These are phyloP conservation scores for Diabrotica undecimpunctata DNA, from an alignment of 1,140 invertebrate species.

Conservation along the genomic window DNA sequence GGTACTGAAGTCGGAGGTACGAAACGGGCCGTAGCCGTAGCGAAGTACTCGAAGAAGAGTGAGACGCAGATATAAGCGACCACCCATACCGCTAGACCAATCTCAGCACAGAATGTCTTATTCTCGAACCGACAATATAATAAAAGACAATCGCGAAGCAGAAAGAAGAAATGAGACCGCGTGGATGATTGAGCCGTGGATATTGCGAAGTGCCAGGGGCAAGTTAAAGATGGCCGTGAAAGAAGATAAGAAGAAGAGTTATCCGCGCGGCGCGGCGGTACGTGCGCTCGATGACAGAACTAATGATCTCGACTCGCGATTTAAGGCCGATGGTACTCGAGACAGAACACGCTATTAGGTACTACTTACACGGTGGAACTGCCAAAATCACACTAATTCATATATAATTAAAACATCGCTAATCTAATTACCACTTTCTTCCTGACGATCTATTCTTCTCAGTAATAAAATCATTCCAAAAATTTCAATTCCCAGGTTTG, in stretches of 20 bases:
- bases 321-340: slow-evolving; percentile 7
- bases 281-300: slow-evolving; percentile 32
- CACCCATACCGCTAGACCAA: slow-evolving; percentile 46
- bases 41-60: slow-evolving; percentile 6
- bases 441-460: too few species aligned
- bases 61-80: slow-evolving; percentile 29
- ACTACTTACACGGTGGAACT: slow-evolving; percentile 9
- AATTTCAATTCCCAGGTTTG: too few species aligned
- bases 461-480: too few species aligned
- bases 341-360: slow-evolving; percentile 11
- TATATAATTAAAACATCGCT: too few species aligned
- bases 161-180: slow-evolving; percentile 41
- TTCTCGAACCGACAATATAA: slow-evolving; percentile 43
- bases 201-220: slow-evolving; percentile 26
- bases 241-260: slow-evolving; percentile 16
- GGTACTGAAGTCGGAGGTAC: slow-evolving; percentile 32
- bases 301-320: slow-evolving; percentile 30
- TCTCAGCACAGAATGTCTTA: slow-evolving; percentile 46
- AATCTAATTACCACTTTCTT: too few species aligned
- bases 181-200: slow-evolving; percentile 44
- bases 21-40: slow-evolving; percentile 15
- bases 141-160: slow-evolving; percentile 45
- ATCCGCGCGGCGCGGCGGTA: slow-evolving; percentile 16
- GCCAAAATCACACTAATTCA: background rate
- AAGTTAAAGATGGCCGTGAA: slow-evolving; percentile 35